A percentile compares a stretch with the other conserved stretches of the same genome.
Conservation (phyloP, 2,888 invertebrate species). For the Drosophila diplacantha region DNA sequence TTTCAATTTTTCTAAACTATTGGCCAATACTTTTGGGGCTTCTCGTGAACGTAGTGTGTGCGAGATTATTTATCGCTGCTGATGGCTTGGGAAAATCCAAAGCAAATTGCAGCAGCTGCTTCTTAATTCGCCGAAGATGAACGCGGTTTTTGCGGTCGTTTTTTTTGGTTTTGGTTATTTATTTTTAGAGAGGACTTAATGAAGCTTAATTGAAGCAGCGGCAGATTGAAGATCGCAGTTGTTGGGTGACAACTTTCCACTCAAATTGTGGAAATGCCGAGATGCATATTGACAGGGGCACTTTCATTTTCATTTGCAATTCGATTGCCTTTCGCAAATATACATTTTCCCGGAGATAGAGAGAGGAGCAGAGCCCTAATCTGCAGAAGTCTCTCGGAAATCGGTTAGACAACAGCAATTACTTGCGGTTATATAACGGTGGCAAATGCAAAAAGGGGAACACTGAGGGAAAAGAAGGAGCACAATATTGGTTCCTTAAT, state of each 20-base stretch:
- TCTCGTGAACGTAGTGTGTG: slow-evolving; percentile 20
- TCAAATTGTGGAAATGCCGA: slow-evolving; percentile 47
- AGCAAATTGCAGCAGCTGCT: slow-evolving; percentile 48
- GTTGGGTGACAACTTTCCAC: slow-evolving; percentile 67
- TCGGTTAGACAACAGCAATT: slow-evolving; percentile 62
- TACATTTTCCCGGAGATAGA: slow-evolving; percentile 17
- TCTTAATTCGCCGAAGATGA: slow-evolving; percentile 55
- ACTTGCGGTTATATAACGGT: slow-evolving; percentile 51
- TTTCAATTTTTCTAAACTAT: slow-evolving; percentile 69
- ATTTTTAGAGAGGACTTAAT: slow-evolving; percentile 30
- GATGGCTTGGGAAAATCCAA: slow-evolving; percentile 44
- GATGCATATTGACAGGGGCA: slow-evolving; percentile 49
- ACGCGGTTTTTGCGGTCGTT: slow-evolving; percentile 48
- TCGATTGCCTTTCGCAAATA: slow-evolving; percentile 55
- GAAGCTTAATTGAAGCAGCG: slow-evolving; percentile 56
- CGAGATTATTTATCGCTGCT: slow-evolving; percentile 50
- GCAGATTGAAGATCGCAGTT: slow-evolving; percentile 30
- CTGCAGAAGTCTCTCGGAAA: slow-evolving; percentile 49
- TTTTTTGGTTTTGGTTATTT: slow-evolving; percentile 1
- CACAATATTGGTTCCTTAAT: not conserved
- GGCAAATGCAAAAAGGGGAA: slow-evolving; percentile 21
- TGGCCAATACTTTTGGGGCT: slow-evolving; percentile 58
- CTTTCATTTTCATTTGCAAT: slow-evolving; percentile 64
- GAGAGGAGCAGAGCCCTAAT: slow-evolving; percentile 20
- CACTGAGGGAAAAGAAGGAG: slow-evolving; percentile 1